These are phyloP conservation scores for Chironomus riparius DNA, from an alignment of 2,888 invertebrate species.

Conservation along the genomic window DNA sequence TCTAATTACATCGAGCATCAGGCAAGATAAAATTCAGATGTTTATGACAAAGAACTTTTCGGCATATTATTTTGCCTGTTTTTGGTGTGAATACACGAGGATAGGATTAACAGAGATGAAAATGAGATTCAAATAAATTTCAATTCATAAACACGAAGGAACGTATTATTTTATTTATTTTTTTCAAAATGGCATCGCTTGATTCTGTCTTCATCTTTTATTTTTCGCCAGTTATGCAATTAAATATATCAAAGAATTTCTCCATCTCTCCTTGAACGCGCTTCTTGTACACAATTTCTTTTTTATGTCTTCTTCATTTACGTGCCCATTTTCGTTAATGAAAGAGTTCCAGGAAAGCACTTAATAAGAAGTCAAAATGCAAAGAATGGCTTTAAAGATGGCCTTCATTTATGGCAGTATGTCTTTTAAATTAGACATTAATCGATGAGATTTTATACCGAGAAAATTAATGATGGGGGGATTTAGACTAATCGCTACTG, in stretches of 20 bases:
- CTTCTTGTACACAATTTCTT: neutral
- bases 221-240: neutral
- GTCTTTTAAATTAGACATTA: neutral
- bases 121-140: slow-evolving; percentile 11
- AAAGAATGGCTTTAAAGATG: neutral
- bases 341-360: slow-evolving; percentile 9
- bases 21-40: too few relatives aligned
- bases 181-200: neutral
- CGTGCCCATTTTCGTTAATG: slow-evolving; percentile 11
- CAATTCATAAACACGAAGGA: neutral
- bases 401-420: slow-evolving; percentile 5
- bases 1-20: too few relatives aligned
- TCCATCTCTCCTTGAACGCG: neutral
- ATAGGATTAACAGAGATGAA: neutral
- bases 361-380: neutral
- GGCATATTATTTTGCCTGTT: too few relatives aligned
- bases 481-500: neutral
- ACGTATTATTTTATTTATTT: too few relatives aligned
- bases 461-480: too few relatives aligned
- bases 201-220: neutral
- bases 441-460: too few relatives aligned
- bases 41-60: too few relatives aligned
- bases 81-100: too few relatives aligned
- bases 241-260: slow-evolving; percentile 14
- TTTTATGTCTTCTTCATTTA: neutral